Evolutionary conservation across 2,797 vertebrate genomes (phyloP).

Genomic region (Poecilia picta): DNA sequence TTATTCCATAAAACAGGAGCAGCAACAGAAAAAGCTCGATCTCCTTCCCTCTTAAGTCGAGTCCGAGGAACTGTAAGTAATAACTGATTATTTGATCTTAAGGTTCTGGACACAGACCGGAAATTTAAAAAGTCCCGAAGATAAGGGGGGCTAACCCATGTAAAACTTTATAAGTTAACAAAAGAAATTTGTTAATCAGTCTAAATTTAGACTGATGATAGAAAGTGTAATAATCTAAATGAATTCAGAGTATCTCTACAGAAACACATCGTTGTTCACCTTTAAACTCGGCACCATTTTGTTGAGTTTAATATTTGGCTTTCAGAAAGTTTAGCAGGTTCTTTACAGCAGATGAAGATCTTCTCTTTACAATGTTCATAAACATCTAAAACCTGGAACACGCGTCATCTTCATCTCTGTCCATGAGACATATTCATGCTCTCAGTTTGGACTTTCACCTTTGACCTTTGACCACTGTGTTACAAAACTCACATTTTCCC

Average conservation of each 20-base stretch:
- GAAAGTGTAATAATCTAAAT: not conserved
- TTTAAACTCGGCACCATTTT: not conserved
- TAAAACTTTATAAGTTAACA: no score
- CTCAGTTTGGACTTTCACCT: slow-evolving; percentile 12
- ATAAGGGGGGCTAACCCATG: no score
- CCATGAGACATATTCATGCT: not conserved
- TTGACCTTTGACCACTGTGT: slow-evolving; percentile 11
- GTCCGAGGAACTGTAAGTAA: no score
- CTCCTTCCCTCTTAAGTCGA: no score
- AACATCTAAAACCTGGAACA: not conserved
- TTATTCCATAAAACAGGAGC: no score
- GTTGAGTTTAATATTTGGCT: not conserved
- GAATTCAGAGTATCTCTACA: not conserved
- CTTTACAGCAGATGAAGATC: not conserved
- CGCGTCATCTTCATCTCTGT: not conserved
- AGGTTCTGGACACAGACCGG: no score
- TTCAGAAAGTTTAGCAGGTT: not conserved
- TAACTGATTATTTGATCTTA: no score
- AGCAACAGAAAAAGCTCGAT: no score
- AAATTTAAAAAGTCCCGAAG: no score
- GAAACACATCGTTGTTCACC: not conserved
- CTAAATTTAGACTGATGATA: no score
- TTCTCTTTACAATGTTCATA: not conserved
- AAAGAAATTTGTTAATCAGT: no score
- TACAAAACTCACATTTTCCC: slow-evolving; percentile 5